Conservation (phyloP, 2,888 invertebrate species). For the Pseudoips prasinana region DNA sequence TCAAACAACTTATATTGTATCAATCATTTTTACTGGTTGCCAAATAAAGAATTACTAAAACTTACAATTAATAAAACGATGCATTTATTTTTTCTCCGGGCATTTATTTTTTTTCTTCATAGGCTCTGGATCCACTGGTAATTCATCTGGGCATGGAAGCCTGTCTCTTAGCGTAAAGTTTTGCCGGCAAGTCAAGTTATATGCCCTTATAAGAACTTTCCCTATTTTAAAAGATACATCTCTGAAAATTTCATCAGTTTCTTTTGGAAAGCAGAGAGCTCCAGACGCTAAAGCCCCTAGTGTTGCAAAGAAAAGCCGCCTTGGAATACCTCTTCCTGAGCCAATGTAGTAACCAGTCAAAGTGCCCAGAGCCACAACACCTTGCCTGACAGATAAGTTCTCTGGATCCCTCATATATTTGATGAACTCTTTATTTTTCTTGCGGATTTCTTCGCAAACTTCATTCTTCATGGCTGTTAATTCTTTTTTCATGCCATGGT, state of each 20-base stretch:
- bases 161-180: slow-evolving; percentile 37
- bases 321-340: slow-evolving; percentile 24
- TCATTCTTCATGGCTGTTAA: slow-evolving; percentile 18
- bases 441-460: slow-evolving; percentile 5
- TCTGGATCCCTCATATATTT: slow-evolving; percentile 44
- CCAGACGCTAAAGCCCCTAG: slow-evolving; percentile 8
- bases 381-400: slow-evolving; percentile 40
- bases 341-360: slow-evolving; percentile 35
- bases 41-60: too few relatives aligned
- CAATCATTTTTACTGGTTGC: background rate
- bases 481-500: slow-evolving; percentile 12
- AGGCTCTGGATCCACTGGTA: slow-evolving; percentile 26
- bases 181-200: slow-evolving; percentile 38
- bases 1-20: too few relatives aligned
- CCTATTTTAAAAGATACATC: slow-evolving; percentile 26
- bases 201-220: slow-evolving; percentile 27
- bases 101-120: slow-evolving; percentile 1
- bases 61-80: too few relatives aligned
- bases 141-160: slow-evolving; percentile 44
- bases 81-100: slow-evolving; percentile 13
- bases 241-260: slow-evolving; percentile 46
- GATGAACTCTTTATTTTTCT: slow-evolving; percentile 34
- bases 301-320: slow-evolving; percentile 11
- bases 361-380: slow-evolving; percentile 33
- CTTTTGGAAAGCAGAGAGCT: slow-evolving; percentile 14